Percentiles rank a stretch among this genome's conserved stretches.
These are phyloP conservation scores for Aspidiotus rigidus DNA, from an alignment of 2,888 invertebrate genomes.

Conservation along the genomic window DNA sequence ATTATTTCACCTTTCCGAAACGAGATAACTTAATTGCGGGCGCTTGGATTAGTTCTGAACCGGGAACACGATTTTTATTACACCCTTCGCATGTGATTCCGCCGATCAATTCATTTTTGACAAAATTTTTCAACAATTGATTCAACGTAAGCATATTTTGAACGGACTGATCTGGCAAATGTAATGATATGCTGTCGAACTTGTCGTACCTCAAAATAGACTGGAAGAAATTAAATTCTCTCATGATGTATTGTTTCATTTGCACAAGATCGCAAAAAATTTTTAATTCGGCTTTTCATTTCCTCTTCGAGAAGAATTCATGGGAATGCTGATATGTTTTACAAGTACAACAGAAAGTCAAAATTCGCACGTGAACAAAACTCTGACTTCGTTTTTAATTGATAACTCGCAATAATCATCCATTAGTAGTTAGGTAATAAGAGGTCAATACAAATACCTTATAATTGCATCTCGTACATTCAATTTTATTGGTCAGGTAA, in stretches of 20 bases:
- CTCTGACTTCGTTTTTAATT: too few relatives aligned
- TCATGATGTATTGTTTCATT: too few relatives aligned
- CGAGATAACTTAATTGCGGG: slow-evolving; percentile 62
- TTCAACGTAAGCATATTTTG: slow-evolving; percentile 50
- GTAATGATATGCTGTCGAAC: slow-evolving; percentile 78
- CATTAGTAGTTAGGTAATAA: too few relatives aligned
- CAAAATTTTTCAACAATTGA: slow-evolving; percentile 70
- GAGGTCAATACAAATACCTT: slow-evolving; percentile 32
- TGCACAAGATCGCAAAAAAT: too few relatives aligned
- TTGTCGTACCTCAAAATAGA: slow-evolving; percentile 62
- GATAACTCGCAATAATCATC: too few relatives aligned
- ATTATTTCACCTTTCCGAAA: slow-evolving; percentile 57
- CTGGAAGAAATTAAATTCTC: slow-evolving; percentile 45
- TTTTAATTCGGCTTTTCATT: too few relatives aligned
- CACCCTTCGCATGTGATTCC: slow-evolving; percentile 77
- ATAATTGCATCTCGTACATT: slow-evolving; percentile 60
- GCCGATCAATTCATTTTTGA: slow-evolving; percentile 72
- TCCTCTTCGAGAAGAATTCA: too few relatives aligned
- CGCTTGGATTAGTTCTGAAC: slow-evolving; percentile 46
- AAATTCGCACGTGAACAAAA: too few relatives aligned
- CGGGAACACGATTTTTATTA: slow-evolving; percentile 43
- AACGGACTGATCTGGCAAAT: slow-evolving; percentile 54
- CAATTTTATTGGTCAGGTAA: slow-evolving; percentile 64
- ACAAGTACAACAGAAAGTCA: too few relatives aligned
- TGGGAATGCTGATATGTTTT: too few relatives aligned